Percentiles rank a stretch among this genome's conserved stretches.
These are phyloP conservation scores for Bovichtus variegatus DNA, from an alignment of 2,797 vertebrate species.

Conservation along the genomic window DNA sequence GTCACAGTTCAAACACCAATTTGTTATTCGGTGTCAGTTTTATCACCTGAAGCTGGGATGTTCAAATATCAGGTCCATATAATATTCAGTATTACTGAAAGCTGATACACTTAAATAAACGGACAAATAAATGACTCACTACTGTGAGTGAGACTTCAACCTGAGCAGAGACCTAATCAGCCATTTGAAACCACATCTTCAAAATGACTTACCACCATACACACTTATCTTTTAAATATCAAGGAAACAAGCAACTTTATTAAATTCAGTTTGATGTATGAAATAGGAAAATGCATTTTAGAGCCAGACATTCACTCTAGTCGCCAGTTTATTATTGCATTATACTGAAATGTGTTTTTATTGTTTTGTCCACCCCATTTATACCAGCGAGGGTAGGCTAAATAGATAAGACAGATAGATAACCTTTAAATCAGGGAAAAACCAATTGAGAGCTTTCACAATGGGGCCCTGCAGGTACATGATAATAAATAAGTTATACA, in stretches of 20 bases:
- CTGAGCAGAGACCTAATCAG: too few relatives aligned
- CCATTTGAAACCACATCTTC: too few relatives aligned
- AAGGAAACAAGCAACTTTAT: too few relatives aligned
- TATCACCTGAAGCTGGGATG: not conserved
- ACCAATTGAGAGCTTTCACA: not conserved
- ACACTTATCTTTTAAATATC: too few relatives aligned
- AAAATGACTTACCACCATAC: too few relatives aligned
- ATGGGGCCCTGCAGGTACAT: too few relatives aligned
- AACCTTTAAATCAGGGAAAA: not conserved
- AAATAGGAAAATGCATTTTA: not conserved
- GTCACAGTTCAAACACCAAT: not conserved
- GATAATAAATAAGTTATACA: not conserved
- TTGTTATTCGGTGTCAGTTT: not conserved
- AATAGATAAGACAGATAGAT: not conserved
- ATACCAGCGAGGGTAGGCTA: not conserved
- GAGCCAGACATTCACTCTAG: not conserved
- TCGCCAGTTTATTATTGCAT: not conserved
- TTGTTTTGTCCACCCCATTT: not conserved
- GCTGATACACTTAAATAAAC: not conserved
- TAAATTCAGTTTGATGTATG: too few relatives aligned
- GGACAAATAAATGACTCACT: not conserved
- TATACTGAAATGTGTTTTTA: not conserved
- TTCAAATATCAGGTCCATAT: not conserved
- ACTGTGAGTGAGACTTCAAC: too few relatives aligned
- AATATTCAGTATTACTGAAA: not conserved